Evolutionary conservation across 2,113 vertebrate genomes (phyloP).

Genomic region (Erinaceus europaeus): DNA sequence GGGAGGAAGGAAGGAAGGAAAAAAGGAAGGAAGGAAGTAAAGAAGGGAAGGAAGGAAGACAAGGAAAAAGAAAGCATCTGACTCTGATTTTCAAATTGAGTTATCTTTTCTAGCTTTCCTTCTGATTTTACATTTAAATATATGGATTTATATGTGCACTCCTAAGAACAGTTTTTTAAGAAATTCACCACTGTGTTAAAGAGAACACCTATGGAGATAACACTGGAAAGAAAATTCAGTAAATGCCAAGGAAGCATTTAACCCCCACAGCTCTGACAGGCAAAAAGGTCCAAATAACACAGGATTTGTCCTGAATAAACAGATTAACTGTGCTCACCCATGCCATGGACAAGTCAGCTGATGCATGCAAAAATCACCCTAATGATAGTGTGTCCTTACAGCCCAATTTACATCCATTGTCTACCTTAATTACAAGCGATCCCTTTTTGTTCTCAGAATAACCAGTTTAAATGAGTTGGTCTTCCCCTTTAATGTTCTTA

Average conservation of each 20-base stretch:
- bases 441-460: background rate
- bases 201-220: background rate
- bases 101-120: background rate
- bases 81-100: background rate
- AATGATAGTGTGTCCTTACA: background rate
- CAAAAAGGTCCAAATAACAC: background rate
- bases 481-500: background rate
- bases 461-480: background rate
- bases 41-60: background rate
- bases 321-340: background rate
- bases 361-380: conserved; percentile 2
- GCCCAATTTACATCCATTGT: background rate
- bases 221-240: background rate
- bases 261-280: background rate
- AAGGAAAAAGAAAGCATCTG: no score
- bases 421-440: background rate
- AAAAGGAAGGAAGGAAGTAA: background rate
- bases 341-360: background rate
- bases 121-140: background rate
- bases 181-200: background rate
- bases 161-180: background rate
- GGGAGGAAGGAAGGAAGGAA: no score
- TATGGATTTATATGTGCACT: background rate
- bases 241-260: background rate
- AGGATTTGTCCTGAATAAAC: background rate